Evolutionary conservation across 2,113 vertebrate genomes (phyloP), one percentile per base, ranked within the genome.

Genomic region (Cygnus atratus): DNA sequence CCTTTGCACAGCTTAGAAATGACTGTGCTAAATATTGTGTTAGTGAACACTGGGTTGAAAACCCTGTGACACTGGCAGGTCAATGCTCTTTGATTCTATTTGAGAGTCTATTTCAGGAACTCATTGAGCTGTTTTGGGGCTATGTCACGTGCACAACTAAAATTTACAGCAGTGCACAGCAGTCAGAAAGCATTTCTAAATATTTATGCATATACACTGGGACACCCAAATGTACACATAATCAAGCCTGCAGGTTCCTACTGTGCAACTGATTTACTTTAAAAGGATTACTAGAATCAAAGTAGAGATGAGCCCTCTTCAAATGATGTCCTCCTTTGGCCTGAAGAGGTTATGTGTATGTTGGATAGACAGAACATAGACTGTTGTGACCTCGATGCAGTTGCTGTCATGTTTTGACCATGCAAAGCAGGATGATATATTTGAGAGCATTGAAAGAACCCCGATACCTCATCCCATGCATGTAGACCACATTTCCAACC

Each of bases 121-220:
- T 70, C 65, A 86, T 68, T 72, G 54, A 94, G 58, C 43, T 83
- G 58, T 16, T 93, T 37, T 52, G 52, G 92, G 81, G 46, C 11
- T 29, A 28, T 13, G 17, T 16, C 81, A 61, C 3, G 7, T 43
- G 73, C 84, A 54, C 68, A 76, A 81, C 62, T 76, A 50, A 33
- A 79, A 91, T 87, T 73, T 90, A 85, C 75, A 86, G 88, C 70
- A 55, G 58, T 2, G 3, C 67, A 33, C n/a, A 67, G 87, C 77
- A 88, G 29, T 37, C 62, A 84, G 86, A 74, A 92, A 84, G 14
- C 62, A 57, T 66, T 93, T 87, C 65, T 75, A 88, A 95, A 88
- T 88, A 71, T 94, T 95, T 93, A 43, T 39, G 17, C 9, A 1
- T 8, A 33, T 84, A 41, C 63, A 81, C 41, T 35, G 43, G 77